Percentiles rank a stretch among this genome's conserved stretches.
Conservation (phyloP, 2,113 vertebrate genomes). For the Aspiorhynchus laticeps region DNA sequence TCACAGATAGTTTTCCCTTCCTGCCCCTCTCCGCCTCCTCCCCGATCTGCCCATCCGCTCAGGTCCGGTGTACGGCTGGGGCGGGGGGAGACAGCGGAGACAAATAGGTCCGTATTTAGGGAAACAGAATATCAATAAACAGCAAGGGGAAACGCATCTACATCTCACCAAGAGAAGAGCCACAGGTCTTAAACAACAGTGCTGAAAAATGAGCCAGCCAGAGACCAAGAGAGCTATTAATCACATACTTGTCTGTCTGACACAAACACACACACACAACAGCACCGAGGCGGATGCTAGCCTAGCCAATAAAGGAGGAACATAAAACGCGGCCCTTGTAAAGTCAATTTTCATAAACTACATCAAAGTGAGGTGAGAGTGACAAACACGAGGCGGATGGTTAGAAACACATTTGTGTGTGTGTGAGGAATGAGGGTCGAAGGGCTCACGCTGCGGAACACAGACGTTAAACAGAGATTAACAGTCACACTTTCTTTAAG, state of each 20-base stretch:
- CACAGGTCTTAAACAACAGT: constrained; percentile 56
- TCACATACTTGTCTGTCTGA: constrained; percentile 45
- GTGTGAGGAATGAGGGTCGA: not conserved
- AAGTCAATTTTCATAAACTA: constrained; percentile 60
- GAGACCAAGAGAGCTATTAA: constrained; percentile 54
- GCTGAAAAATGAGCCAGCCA: constrained; percentile 61
- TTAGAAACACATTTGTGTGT: not conserved
- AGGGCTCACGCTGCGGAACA: not conserved
- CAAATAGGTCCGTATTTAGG: constrained; percentile 62
- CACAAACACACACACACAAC: constrained; percentile 20
- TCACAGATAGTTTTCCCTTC: constrained; percentile 47
- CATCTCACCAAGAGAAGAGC: constrained; percentile 32
- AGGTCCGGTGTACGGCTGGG: not conserved
- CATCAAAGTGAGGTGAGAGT: constrained; percentile 28
- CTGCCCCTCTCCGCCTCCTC: constrained; percentile 1
- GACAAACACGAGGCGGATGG: constrained; percentile 2
- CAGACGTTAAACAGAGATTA: not conserved
- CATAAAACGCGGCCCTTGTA: constrained; percentile 55
- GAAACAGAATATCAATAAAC: constrained; percentile 68
- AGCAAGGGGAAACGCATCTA: constrained; percentile 56
- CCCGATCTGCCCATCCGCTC: not conserved
- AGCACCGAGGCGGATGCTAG: constrained; percentile 28
- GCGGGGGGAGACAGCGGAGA: constrained; percentile 56
- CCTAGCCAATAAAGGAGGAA: constrained; percentile 56
- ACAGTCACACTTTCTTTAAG: not conserved